Evolutionary conservation across 53 echinoderm and acorn worm genomes (phyloP), one percentile per base, ranked within the genome.

Genomic region (Patiria pectinifera): DNA sequence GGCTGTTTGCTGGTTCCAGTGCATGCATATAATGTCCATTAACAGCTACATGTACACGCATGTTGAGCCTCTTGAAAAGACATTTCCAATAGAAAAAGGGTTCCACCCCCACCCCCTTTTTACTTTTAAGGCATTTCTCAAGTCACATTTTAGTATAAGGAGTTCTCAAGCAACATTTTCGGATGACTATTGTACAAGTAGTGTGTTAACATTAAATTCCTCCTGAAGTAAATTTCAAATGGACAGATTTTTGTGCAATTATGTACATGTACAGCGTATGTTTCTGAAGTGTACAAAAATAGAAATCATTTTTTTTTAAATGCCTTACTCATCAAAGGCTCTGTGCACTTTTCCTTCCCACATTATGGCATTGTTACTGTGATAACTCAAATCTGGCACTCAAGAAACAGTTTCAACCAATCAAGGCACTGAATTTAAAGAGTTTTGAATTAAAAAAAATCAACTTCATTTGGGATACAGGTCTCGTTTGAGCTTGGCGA

Each of bases 401-500:
- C 8, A 5, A 5, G 8, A 53, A 53, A 53, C 53, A 53, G 53
- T 53, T 53, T 53, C 5, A 53, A 8, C 53, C 53, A 53, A 53
- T 53, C 53, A 53, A 5, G 8, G 66, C 14, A 66, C 66, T 66
- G 14, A 14, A 16, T 66, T 18, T 13, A 0, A 15, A 66, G 15
- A 14, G 15, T 66, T 16, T 3, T 11, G 15, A 66, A 6, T 53
- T 8, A 2, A 11, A 66, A 11, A 16, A 18, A 7, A 18, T 18
- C 3, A 7, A 45, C 45, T 46, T 24, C 10, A 13, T 62, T 43
- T 82, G 45, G 6, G 45, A 44, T 2, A 49, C 93, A 99, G 99
- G 99, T 99, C 13, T 99, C 99, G 35, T 99, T 99, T 93, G 99
- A 99, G 59, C 96, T 99, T 94, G 99, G 99, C 0, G 99, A 99